Base-by-base conservation (phyloP, 2,888 invertebrate species). In the Heliconius sara region DNA sequence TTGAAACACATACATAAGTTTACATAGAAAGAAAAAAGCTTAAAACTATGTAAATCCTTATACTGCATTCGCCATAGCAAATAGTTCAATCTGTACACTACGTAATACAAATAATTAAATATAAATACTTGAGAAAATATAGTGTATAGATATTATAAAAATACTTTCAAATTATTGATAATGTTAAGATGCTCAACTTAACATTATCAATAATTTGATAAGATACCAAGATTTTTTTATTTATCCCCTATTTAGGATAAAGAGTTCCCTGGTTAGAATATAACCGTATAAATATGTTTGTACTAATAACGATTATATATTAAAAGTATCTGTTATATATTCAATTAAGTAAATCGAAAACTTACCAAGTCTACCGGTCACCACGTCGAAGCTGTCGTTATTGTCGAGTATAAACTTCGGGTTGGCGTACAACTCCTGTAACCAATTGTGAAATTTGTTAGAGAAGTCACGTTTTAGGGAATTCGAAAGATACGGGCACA, bases 341-440 rank as follows among this genome's bases (percentile, higher is more conserved):
- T 67, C 39, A 10, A 2, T 39, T 10, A 39, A 39, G 22, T 3
- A 43, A 43, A n/a, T 63, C 27, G 34, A 27, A 30, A 72, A 70
- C 97, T 96, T 92, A 98, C 98, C 99, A 95, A 98, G 96, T 96
- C 98, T 98, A 16, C 99, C 98, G 0, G 98, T 97, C 65, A 96
- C 96, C 74, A 98, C 97, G 90, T 98, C 98, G 89, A 98, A 98
- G 77, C 97, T 97, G 67, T 97, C 96, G 13, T 97, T 96, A 68
- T 97, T 97, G 92, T 97, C 97, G 87, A 96, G 96, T n/a, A 98
- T 96, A 89, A 98, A 98, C 78, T 97, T 96, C 0, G 98, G 97
- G 84, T 97, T 96, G 77, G 96, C 93, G 88, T 96, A 97, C 80
- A 98, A 94, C 88, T 98, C 98, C 98, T 98, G 95, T 60, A 96